phyloP scores from a whole-genome alignment of 2,888 invertebrate genomes.

The Spialia ferax region DNA sequence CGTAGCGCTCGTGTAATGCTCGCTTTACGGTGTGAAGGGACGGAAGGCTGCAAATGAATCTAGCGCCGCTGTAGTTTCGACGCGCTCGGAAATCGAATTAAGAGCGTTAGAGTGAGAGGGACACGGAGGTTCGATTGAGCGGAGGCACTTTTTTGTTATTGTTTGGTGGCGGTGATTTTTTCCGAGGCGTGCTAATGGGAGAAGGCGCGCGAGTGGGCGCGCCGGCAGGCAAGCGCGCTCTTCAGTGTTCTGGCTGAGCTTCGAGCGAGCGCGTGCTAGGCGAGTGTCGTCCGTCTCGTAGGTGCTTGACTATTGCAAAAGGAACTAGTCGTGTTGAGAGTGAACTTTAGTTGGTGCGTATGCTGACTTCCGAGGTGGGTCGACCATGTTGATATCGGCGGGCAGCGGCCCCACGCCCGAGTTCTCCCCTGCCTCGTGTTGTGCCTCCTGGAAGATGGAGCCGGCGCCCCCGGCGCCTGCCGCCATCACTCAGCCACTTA shows the following conservation, averaged over 20 bases:
- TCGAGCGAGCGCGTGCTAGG: conserved; percentile 82
- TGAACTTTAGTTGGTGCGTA: conserved; percentile 69
- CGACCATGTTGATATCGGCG: conserved; percentile 89
- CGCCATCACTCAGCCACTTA: conserved; percentile 79
- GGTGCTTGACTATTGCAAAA: conserved; percentile 52
- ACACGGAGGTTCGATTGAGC: conserved; percentile 69
- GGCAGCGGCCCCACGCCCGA: conserved; percentile 87
- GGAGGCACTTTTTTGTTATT: conserved; percentile 84
- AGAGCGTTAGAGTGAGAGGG: conserved; percentile 84
- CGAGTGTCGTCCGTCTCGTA: conserved; percentile 64
- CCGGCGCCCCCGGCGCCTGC: conserved; percentile 85
- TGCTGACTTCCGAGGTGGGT: conserved; percentile 68
- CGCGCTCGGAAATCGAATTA: conserved; percentile 86
- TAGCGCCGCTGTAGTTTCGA: conserved; percentile 80
- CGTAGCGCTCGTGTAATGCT: conserved; percentile 36
- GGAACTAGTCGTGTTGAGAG: conserved; percentile 56
- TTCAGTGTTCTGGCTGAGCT: conserved; percentile 87
- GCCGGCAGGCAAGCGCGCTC: conserved; percentile 84
- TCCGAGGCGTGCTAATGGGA: conserved; percentile 85
- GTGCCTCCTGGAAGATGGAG: conserved; percentile 89
- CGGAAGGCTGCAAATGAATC: conserved; percentile 81
- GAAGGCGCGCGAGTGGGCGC: conserved; percentile 85
- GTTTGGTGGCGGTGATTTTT: conserved; percentile 82
- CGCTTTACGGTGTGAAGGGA: conserved; percentile 58
- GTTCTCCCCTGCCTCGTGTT: conserved; percentile 86